Evolutionary conservation across 2,888 invertebrate genomes (phyloP), one percentile per base, ranked within the genome.

Genomic region (Selenia dentaria): DNA sequence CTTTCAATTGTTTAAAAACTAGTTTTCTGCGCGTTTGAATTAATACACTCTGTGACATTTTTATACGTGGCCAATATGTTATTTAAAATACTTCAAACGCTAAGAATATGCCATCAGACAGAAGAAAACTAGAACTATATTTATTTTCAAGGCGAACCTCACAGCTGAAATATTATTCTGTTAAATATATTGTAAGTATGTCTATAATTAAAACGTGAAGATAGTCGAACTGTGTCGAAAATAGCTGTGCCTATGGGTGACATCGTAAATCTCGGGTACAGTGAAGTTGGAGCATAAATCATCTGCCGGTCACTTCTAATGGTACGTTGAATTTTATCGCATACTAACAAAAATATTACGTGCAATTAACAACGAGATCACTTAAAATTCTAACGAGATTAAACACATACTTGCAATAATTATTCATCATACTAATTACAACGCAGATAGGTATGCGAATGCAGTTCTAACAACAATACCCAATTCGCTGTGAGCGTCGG

Each of bases 171-270:
- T 76, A 79, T 79, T 74, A 80, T 80, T 75, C 78, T 74, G 77
- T 82, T 79, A 22, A 22, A 8, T 22, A 79, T 81, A 82, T 83
- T 86, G 79, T 77, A 67, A 8, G 22, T 22, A 22, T 68, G 46
- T 77, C 84, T 88, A 88, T 85, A 84, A 80, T 84, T 87, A 86
- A 81, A 82, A 74, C 76, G 84, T 71, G 81, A 80, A 82, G 82
- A 80, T 83, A 84, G 78, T 74, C 74, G 79, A 79, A 79, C 78
- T 55, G 73, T 62, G 79, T 80, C 79, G 78, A 85, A 87, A 87
- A 86, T 88, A 88, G 73, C 63, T 59, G 70, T 76, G 45, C 34
- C 28, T 48, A 76, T 69, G 74, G 74, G 78, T 78, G 85, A 81
- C 87, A 82, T 79, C 74, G 83, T 87, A 87, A 86, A 87, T 87